Base-by-base conservation (phyloP, 2,113 vertebrate species). In the Zapornia atra region DNA sequence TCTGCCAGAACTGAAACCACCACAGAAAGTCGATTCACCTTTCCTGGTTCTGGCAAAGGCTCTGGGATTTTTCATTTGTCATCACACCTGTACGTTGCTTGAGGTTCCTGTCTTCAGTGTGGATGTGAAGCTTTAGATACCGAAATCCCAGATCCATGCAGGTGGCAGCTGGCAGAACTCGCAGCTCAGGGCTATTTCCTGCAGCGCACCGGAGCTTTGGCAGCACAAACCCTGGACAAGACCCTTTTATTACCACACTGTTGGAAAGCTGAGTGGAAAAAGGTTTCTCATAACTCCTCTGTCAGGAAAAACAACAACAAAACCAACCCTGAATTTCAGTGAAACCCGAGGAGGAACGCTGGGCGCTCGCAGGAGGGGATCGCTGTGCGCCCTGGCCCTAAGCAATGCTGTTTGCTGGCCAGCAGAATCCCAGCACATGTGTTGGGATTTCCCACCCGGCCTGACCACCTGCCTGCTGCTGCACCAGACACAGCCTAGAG, bases 101-200 rank as follows among this genome's bases (percentile, higher is more conserved):
- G 31, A 36, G 3, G 4, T 54, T 8, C 54, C 25, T 16, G 0
- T 16, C 50, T 3, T 4, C 61, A 6, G 28, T 3, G n/a, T n/a
- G 33, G 42, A 22, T 3, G 42, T n/a, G 60, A 10, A 10, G 26
- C 1, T 0, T 0, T 12, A 9, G 50, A 31, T 25, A 0, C 61
- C 7, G 65, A 59, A 14, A 28, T 4, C 19, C 22, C 0, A 0
- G 40, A 6, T 9, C 0, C 0, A 2, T 54, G 7, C 73, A 29
- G 86, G 88, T 79, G 89, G 36, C 20, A 18, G 1, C 18, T 3
- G 20, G 77, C 86, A 69, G 66, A 51, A 14, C 60, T 54, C 17
- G 1, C 53, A 10, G 48, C 57, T 59, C 50, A 2, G 33, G 31
- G 4, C 20, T 21, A 31, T 42, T 44, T 42, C 10, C 50, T 38